Evolutionary conservation across 2,113 vertebrate species (phyloP).

Genomic region (Nothocercus julius): DNA sequence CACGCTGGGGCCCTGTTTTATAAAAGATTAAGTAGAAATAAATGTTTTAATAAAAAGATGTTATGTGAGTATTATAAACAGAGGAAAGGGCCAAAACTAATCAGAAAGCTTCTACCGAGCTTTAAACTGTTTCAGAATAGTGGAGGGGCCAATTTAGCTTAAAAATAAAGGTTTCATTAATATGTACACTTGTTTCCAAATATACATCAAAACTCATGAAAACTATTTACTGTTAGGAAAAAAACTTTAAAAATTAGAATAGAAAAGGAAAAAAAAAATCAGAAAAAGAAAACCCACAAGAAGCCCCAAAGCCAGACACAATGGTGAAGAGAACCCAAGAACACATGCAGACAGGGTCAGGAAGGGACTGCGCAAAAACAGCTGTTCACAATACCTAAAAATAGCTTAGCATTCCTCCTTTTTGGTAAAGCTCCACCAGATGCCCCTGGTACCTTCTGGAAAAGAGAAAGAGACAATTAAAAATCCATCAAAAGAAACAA

Average conservation of each 20-base stretch:
- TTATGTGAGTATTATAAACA: neutral
- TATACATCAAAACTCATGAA: neutral
- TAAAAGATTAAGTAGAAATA: neutral
- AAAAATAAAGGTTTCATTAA: neutral
- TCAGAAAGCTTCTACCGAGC: neutral
- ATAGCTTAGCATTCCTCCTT: constrained; percentile 92
- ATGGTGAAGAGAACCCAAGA: constrained; percentile 7
- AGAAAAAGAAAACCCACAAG: neutral
- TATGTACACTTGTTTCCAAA: neutral
- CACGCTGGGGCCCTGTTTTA: neutral
- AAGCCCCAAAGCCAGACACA: constrained; percentile 6
- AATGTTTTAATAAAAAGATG: neutral
- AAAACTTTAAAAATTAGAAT: neutral
- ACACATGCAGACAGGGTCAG: constrained; percentile 34
- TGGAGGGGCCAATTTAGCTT: neutral
- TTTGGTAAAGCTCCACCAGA: constrained; percentile 91
- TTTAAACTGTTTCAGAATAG: neutral
- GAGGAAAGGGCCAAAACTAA: neutral
- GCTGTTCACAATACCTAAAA: constrained; percentile 86
- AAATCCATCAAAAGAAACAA: constrained; percentile 4
- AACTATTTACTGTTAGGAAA: neutral
- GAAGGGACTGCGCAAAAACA: constrained; percentile 43
- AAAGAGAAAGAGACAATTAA: constrained; percentile 73
- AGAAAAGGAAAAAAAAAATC: neutral
- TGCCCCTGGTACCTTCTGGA: constrained; percentile 94